Conservation (phyloP, 30 jellyfish, hydroid and myxozoan genomes). For the Chironex yamaguchii region DNA sequence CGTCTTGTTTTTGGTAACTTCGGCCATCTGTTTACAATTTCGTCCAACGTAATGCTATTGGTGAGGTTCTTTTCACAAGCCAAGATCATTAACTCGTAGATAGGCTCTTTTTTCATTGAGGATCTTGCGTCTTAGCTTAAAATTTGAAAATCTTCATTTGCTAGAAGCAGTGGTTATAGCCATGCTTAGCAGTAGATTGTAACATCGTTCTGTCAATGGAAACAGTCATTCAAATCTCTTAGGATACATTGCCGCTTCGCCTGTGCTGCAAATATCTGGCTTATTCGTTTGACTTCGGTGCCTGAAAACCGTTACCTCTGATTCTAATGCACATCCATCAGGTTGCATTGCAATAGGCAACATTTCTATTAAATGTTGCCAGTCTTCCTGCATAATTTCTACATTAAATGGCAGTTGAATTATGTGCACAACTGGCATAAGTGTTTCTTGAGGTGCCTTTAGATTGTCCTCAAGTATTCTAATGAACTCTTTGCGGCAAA, state of each 20-base stretch:
- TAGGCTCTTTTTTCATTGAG: conserved; percentile 30
- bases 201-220: conserved; percentile 38
- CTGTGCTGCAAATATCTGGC: conserved; percentile 33
- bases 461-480: conserved; percentile 1
- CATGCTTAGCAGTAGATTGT: conserved; percentile 15
- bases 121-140: conserved; percentile 28
- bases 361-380: conserved; percentile 4
- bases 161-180: conserved; percentile 40
- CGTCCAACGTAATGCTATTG: too few species aligned
- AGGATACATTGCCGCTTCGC: conserved; percentile 41
- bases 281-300: conserved; percentile 20
- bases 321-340: conserved; percentile 25
- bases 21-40: too few species aligned
- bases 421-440: neutral
- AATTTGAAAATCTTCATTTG: conserved; percentile 31
- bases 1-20: neutral
- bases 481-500: neutral
- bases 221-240: conserved; percentile 7
- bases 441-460: neutral
- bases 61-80: too few species aligned
- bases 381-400: conserved; percentile 3
- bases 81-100: too few species aligned
- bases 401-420: neutral
- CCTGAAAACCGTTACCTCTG: conserved; percentile 14
- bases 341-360: conserved; percentile 31